Evolutionary conservation across 92 coral and sea anemone genomes (phyloP).

Genomic region (Anthopleura xanthogrammica): DNA sequence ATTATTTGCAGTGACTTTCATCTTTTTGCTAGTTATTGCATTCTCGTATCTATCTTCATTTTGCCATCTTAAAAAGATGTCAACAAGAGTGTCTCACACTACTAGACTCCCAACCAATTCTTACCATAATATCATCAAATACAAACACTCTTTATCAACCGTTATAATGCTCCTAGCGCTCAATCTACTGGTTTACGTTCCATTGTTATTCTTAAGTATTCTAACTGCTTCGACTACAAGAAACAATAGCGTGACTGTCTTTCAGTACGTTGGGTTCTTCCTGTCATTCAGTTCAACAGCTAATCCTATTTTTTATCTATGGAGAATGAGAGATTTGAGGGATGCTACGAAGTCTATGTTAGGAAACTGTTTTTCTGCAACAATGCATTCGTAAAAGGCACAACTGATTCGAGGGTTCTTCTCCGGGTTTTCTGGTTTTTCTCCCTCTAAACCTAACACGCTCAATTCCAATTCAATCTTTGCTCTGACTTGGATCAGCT

Average conservation of each 20-base stretch:
- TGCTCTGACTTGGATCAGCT: too few species aligned
- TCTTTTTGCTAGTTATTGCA: background rate
- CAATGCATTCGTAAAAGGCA: background rate
- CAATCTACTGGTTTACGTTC: constrained; percentile 11
- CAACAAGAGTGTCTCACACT: background rate
- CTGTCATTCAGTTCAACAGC: constrained; percentile 8
- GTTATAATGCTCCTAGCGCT: constrained; percentile 3
- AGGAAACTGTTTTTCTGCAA: background rate
- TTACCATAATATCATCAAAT: background rate
- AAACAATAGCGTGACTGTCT: background rate
- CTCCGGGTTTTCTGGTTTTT: too few species aligned
- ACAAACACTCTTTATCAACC: constrained; percentile 3
- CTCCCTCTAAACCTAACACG: too few species aligned
- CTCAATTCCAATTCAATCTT: too few species aligned
- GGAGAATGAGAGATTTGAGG: constrained; percentile 22
- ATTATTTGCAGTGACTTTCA: background rate
- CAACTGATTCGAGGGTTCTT: too few species aligned
- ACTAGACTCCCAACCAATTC: background rate
- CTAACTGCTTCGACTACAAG: background rate
- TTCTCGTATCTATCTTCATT: background rate
- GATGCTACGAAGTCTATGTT: background rate
- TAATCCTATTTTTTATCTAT: constrained; percentile 15
- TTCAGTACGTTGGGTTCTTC: constrained; percentile 12
- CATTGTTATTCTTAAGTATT: background rate
- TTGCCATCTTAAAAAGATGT: constrained; percentile 8